These are phyloP conservation scores for Periophthalmus magnuspinnatus DNA, from an alignment of 2,797 vertebrate species.

Conservation along the genomic window DNA sequence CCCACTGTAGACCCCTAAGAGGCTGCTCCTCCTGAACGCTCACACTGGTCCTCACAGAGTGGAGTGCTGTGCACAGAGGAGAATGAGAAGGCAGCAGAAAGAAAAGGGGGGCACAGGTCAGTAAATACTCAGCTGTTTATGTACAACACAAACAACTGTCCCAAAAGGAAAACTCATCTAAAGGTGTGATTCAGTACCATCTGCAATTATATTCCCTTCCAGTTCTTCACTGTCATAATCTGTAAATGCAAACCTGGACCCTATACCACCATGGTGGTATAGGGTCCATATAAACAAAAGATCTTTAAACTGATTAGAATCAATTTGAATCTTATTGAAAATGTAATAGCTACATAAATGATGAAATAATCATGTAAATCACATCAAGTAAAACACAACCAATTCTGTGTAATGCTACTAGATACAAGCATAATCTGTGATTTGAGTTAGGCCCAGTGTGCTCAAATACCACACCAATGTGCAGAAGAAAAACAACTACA, in stretches of 20 bases:
- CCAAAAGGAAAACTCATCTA: not conserved
- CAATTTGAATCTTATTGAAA: not conserved
- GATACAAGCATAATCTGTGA: not conserved
- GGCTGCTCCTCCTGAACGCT: constrained; percentile 6
- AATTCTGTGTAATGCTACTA: not conserved
- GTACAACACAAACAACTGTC: not conserved
- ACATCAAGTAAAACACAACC: not conserved
- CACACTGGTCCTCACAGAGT: not conserved
- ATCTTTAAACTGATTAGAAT: not conserved
- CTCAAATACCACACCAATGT: not conserved
- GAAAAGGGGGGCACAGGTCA: not conserved
- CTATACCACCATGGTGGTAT: too few species aligned
- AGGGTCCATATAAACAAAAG: not conserved
- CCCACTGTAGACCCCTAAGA: not conserved
- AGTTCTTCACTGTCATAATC: not conserved
- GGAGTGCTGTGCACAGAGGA: not conserved
- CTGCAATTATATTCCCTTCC: not conserved
- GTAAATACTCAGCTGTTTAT: constrained; percentile 2
- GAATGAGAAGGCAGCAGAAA: not conserved
- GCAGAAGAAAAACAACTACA: constrained; percentile 1
- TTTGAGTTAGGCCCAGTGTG: not conserved
- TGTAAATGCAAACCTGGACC: not conserved
- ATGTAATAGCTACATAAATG: not conserved
- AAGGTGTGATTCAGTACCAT: not conserved
- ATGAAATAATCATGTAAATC: too few species aligned